Evolutionary conservation across 2,888 invertebrate genomes (phyloP).

Genomic region (Melolontha melolontha): DNA sequence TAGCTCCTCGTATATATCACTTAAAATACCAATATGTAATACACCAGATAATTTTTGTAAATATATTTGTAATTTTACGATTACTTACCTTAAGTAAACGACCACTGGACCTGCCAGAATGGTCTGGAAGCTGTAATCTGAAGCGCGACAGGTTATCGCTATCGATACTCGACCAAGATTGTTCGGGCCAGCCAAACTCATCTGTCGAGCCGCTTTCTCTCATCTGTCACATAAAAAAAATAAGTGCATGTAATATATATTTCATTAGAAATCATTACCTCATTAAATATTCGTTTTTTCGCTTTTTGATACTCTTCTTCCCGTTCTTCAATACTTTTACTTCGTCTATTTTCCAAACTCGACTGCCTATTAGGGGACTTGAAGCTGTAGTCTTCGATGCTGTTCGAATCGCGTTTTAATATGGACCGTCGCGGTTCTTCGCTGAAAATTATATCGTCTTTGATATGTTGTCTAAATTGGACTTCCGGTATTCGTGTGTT

Average conservation of each 20-base stretch:
- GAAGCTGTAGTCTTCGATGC: slow-evolving; percentile 79
- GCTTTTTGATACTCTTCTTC: slow-evolving; percentile 91
- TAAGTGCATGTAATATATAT: neutral
- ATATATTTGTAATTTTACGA: too few relatives aligned
- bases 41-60: too few relatives aligned
- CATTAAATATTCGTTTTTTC: slow-evolving; percentile 85
- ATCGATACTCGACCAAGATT: slow-evolving; percentile 70
- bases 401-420: slow-evolving; percentile 84
- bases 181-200: slow-evolving; percentile 66
- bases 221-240: slow-evolving; percentile 54
- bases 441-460: slow-evolving; percentile 72
- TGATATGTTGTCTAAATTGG: slow-evolving; percentile 78
- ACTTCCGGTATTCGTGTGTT: slow-evolving; percentile 77
- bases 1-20: too few relatives aligned
- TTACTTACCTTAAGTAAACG: slow-evolving; percentile 67
- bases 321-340: slow-evolving; percentile 91
- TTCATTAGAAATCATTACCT: slow-evolving; percentile 51
- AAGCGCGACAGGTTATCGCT: slow-evolving; percentile 65
- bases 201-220: slow-evolving; percentile 66
- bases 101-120: slow-evolving; percentile 64
- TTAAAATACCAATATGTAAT: too few relatives aligned
- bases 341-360: slow-evolving; percentile 75
- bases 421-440: slow-evolving; percentile 83
- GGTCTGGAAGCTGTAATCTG: slow-evolving; percentile 67
- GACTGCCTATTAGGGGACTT: slow-evolving; percentile 73